Evolutionary conservation across 2,888 invertebrate genomes (phyloP), one percentile per base, ranked within the genome.

Genomic region (Seira ritae): DNA sequence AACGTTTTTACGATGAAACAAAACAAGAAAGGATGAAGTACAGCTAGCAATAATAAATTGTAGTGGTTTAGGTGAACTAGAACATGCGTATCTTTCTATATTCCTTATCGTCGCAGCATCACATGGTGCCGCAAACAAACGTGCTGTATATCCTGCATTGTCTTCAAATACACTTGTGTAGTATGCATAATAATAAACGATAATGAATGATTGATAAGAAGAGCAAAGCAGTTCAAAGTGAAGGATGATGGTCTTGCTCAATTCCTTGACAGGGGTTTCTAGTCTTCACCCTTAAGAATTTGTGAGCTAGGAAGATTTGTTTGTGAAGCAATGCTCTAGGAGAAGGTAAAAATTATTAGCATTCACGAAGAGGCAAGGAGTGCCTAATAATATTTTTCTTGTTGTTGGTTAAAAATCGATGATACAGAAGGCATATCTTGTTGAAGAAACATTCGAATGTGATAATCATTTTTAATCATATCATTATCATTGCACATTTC

Each of bases 201-300:
- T 62, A 62, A 20, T 62, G 62, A 62, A 20, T 62, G 62, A 62
- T 62, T 62, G 62, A 62, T 62, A 62, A 67, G 76, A 81, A 70
- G 74, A 65, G 75, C 80, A 75, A 81, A 75, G 60, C 81, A 81
- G 81, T 81, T 81, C 81, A 81, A 81, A 81, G 81, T 81, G 81
- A 81, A 81, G 81, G 81, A 69, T 81, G 75, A 42, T 81, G 75
- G 60, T 31, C 20, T 24, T 81, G 55, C 69, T 76, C 76, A 67
- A 81, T 76, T 76, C 81, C 81, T 81, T 81, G 81, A 72, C 66
- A 71, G 24, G 55, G 70, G 70, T 73, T 70, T 46, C 55, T 71
- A 55, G 71, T 55, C 55, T 60, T 37, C 31, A n/a, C n/a, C n/a
- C n/a, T n/a, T n/a, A n/a, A n/a, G n/a, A n/a, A n/a, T n/a, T n/a